phyloP scores from a whole-genome alignment of 2,113 vertebrate genomes.

The Ceuthmochares aereus region DNA sequence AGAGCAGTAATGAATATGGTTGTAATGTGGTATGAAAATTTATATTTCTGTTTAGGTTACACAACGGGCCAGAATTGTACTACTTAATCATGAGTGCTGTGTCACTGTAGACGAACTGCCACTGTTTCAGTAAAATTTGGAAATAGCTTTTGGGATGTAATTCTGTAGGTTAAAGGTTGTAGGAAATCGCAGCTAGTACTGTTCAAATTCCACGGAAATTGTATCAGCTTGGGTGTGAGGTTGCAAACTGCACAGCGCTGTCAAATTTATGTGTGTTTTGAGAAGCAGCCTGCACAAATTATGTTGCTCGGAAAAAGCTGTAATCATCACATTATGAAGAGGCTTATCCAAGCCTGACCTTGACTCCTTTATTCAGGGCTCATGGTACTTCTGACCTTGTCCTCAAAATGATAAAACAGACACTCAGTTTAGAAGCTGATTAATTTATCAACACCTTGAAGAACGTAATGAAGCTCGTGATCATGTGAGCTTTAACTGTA shows the following conservation, averaged over 20 bases:
- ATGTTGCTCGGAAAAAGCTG: neutral
- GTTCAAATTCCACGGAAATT: neutral
- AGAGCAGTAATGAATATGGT: neutral
- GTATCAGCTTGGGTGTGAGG: neutral
- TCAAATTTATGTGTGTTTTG: neutral
- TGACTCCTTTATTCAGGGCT: neutral
- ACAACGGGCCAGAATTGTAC: neutral
- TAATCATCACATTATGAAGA: neutral
- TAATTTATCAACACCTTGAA: neutral
- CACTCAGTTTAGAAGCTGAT: neutral
- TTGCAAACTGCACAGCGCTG: neutral
- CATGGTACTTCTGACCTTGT: neutral
- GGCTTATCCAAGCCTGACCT: neutral
- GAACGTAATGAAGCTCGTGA: neutral
- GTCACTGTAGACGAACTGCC: neutral
- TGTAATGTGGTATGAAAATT: neutral
- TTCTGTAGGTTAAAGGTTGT: neutral
- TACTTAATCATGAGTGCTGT: neutral
- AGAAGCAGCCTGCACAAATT: neutral
- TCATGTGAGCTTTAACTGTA: neutral
- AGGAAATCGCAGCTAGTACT: neutral
- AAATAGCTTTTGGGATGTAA: neutral
- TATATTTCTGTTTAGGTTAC: neutral
- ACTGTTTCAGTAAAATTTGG: neutral
- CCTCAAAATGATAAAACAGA: neutral